These are phyloP conservation scores for Choloepus didactylus DNA, from an alignment of 2,797 vertebrate species.

Conservation along the genomic window DNA sequence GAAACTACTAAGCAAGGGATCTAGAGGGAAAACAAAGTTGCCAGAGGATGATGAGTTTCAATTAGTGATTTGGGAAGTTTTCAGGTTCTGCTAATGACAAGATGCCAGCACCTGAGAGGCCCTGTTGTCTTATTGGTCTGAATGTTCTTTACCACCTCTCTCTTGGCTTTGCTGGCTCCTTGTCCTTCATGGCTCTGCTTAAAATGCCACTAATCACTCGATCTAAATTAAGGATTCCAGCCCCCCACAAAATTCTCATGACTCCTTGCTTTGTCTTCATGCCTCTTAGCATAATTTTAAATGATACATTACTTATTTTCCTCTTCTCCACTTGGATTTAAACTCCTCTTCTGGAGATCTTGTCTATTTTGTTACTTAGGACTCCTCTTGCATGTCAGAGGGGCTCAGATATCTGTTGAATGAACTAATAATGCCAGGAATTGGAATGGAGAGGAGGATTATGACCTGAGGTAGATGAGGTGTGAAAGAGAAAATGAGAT, in stretches of 20 bases:
- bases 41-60: not conserved
- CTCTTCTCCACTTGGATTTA: not conserved
- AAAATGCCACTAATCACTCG: not conserved
- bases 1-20: not conserved
- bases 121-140: not conserved
- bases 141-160: not conserved
- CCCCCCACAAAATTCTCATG: not conserved
- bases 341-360: not conserved
- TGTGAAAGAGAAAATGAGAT: not conserved
- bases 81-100: not conserved
- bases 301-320: not conserved
- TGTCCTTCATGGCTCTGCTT: not conserved
- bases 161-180: not conserved
- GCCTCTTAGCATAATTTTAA: not conserved
- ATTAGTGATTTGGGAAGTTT: not conserved
- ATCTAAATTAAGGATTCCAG: not conserved
- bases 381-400: not conserved
- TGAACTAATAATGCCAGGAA: not conserved
- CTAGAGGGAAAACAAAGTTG: not conserved
- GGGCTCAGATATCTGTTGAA: not conserved
- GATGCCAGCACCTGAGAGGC: not conserved
- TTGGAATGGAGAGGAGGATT: not conserved
- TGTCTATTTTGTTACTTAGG: not conserved
- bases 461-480: not conserved
- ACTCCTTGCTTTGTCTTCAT: slow-evolving; percentile 16